Base-by-base conservation (phyloP, 2,888 invertebrate species). In the Protodeltote pygarga region DNA sequence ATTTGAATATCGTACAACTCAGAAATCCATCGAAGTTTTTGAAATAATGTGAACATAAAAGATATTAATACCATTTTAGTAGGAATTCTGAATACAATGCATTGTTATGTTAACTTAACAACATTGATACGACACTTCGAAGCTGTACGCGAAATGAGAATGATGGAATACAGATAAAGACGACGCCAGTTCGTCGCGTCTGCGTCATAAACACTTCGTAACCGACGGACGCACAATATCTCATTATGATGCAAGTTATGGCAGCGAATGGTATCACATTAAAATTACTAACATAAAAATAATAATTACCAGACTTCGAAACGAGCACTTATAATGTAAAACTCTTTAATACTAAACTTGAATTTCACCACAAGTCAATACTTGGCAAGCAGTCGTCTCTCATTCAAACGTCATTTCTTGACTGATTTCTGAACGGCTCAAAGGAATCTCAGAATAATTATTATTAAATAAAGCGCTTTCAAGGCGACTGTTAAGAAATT, bases 131-230 rank as follows among this genome's bases (percentile, higher is more conserved):
- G 4, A 24, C 24, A 54, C 35, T 52, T 23, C 44, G 25, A 46
- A 55, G 27, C 48, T 41, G 37, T 50, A 24, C 17, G 40, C 29
- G 40, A 41, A 51, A 54, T 44, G 41, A 50, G 48, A 55, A 38
- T 57, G 47, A 68, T 65, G 25, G 61, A 55, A 61, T 52, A 46
- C 45, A 68, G 69, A 65, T 68, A 68, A 65, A 39, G 50, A 31
- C 72, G 81, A 74, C 83, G 83, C 79, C 83, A 67, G 57, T 59
- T 64, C 73, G 83, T 72, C 83, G 80, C 79, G 79, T 67, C 75
- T 66, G 40, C 65, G 73, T 75, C 73, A 80, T 82, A 83, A 83
- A 81, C 79, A 79, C 78, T 79, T 67, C 75, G 78, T 75, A 75
- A 81, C n/a, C 80, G 71, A 77, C 72, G 70, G 62, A 50, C 44